phyloP scores from a whole-genome alignment of 2,113 vertebrate species.

The Puffinus mauretanicus region DNA sequence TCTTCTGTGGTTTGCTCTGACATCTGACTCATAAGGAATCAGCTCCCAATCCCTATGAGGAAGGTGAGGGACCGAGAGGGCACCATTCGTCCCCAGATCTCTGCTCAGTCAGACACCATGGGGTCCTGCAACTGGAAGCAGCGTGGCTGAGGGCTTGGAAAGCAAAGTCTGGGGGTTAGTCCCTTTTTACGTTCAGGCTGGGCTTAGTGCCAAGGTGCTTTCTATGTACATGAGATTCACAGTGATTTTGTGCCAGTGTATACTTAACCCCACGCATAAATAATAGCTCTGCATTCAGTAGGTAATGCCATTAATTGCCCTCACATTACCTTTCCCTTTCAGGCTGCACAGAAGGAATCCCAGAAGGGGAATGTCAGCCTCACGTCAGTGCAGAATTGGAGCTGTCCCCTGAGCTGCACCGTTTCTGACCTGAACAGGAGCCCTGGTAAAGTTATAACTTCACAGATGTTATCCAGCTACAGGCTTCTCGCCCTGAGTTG shows the following conservation, averaged over 20 bases:
- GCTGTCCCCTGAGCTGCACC: not conserved
- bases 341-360: not conserved
- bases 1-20: not conserved
- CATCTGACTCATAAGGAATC: not conserved
- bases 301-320: not conserved
- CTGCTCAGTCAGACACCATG: not conserved
- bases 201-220: not conserved
- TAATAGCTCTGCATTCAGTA: not conserved
- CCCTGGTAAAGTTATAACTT: not conserved
- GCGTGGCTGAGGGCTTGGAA: not conserved
- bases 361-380: not conserved
- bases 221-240: not conserved
- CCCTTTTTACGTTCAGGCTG: not conserved
- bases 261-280: not conserved
- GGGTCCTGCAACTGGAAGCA: not conserved
- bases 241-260: not conserved
- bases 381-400: not conserved
- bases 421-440: not conserved
- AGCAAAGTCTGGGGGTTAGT: not conserved
- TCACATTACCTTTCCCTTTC: conserved; percentile 32
- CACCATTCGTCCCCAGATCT: not conserved
- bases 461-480: not conserved
- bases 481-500: not conserved
- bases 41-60: not conserved
- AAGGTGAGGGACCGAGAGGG: not conserved